Evolutionary conservation across 2,888 invertebrate species (phyloP).

Genomic region (Hydrotaea diabolus): DNA sequence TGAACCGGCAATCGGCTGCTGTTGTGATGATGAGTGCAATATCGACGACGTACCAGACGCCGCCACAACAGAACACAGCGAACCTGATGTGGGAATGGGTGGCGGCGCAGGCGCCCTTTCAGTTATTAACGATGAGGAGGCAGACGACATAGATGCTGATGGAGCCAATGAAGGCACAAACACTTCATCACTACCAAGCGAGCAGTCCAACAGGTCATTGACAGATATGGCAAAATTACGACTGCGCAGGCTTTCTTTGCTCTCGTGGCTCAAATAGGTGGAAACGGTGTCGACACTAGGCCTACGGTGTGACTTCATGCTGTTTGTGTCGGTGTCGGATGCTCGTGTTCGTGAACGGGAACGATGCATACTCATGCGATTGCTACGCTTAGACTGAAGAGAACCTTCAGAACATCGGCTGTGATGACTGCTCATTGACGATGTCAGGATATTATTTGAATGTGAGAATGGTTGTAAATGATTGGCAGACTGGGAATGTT

Average conservation of each 20-base stretch:
- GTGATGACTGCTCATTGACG: slow-evolving; percentile 80
- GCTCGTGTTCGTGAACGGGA: slow-evolving; percentile 80
- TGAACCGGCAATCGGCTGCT: slow-evolving; percentile 80
- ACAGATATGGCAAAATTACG: slow-evolving; percentile 82
- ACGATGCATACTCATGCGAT: slow-evolving; percentile 78
- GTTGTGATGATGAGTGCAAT: slow-evolving; percentile 66
- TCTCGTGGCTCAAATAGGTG: slow-evolving; percentile 93
- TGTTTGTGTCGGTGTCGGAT: slow-evolving; percentile 83
- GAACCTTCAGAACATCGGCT: slow-evolving; percentile 80
- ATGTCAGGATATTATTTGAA: slow-evolving; percentile 76
- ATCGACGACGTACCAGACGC: slow-evolving; percentile 69
- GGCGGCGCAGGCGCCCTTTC: slow-evolving; percentile 78
- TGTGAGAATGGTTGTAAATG: slow-evolving; percentile 76
- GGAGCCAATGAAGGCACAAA: slow-evolving; percentile 81
- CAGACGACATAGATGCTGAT: slow-evolving; percentile 71
- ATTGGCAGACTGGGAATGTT: slow-evolving; percentile 66
- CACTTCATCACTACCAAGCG: slow-evolving; percentile 87
- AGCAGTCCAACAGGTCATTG: slow-evolving; percentile 87
- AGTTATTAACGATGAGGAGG: slow-evolving; percentile 66
- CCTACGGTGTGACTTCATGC: slow-evolving; percentile 88
- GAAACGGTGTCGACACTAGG: slow-evolving; percentile 94
- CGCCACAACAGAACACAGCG: slow-evolving; percentile 58
- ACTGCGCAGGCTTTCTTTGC: slow-evolving; percentile 86
- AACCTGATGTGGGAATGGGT: slow-evolving; percentile 74
- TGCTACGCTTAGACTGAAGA: slow-evolving; percentile 76